Base-by-base conservation (phyloP, 30 jellyfish, hydroid and myxozoan species). In the Aurelia sp. region DNA sequence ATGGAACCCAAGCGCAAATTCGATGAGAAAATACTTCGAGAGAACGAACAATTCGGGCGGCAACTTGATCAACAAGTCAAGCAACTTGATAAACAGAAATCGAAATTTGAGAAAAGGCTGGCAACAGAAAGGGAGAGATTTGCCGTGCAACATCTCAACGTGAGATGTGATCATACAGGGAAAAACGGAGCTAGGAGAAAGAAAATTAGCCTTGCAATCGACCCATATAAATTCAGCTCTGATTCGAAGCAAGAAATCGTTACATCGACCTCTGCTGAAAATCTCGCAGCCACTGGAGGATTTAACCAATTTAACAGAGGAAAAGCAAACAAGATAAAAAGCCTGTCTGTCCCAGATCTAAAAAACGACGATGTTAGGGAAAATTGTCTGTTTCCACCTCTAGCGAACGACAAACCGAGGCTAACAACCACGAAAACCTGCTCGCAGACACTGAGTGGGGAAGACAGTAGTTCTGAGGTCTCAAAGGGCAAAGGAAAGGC, bases 91-190 rank as follows among this genome's bases (percentile, higher is more conserved):
- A 82, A 60, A 60, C 62, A 40, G 33, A 82, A 82, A 30, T 22
- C 23, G 9, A 59, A 61, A 47, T 58, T 82, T 35, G 92, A 71
- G 85, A 70, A 68, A 62, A 82, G 72, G 40, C 79, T 71, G 1
- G 73, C 71, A 58, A 73, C 71, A 33, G 92, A 82, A 69, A 71
- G 59, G 59, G 92, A 82, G 60, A 69, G 51, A 23, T 82, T 82
- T 71, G 92, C 92, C 17, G 92, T 82, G 60, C 92, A 70, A 31
- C 92, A 82, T 17, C 35, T 82, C 78, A 82, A 62, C 57, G 72
- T 82, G 1, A 41, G 79, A 0, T 70, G 73, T 50, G 62, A 40
- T 69, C 52, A 20, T 35, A 81, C 52, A 19, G 83, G 70, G 4
- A 55, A 33, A 62, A 71, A 60, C n/a, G 79, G 61, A 4, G 27